phyloP scores from a whole-genome alignment of 2,113 vertebrate species.

The Mellivora capensis region DNA sequence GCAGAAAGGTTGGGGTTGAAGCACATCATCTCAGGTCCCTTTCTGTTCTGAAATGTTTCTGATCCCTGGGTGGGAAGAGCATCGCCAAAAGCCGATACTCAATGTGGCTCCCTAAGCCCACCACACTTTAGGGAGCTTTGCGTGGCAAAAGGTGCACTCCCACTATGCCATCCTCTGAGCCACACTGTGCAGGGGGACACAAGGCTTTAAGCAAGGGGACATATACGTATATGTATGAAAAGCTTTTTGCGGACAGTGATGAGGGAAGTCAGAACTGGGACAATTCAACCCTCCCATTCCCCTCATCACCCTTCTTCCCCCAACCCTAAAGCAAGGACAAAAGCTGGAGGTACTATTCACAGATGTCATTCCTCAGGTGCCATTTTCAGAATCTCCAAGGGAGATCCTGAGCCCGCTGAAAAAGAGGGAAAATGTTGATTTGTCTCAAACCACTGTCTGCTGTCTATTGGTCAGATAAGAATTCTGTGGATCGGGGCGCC shows the following conservation, averaged over 20 bases:
- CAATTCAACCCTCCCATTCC: no score
- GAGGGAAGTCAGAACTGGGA: background rate
- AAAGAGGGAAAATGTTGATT: background rate
- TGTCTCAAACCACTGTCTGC: background rate
- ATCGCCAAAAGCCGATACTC: background rate
- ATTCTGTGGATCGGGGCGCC: background rate
- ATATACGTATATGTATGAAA: no score
- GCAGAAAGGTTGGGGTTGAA: background rate
- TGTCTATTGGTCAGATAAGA: rapidly evolving
- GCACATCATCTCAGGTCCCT: background rate
- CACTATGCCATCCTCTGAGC: rapidly evolving
- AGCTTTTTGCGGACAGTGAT: background rate
- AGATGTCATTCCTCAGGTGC: rapidly evolving
- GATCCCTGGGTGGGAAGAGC: background rate
- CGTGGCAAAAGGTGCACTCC: rapidly evolving
- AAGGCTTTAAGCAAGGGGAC: background rate
- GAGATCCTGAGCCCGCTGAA: background rate
- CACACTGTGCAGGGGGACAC: rapidly evolving
- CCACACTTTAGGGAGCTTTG: background rate
- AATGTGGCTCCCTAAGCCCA: no score
- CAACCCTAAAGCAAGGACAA: background rate
- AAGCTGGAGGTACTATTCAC: background rate
- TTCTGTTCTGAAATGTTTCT: background rate
- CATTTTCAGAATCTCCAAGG: background rate
- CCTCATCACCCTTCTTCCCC: background rate